Conservation (phyloP, 2,797 vertebrate species). For the Trachurus trachurus region DNA sequence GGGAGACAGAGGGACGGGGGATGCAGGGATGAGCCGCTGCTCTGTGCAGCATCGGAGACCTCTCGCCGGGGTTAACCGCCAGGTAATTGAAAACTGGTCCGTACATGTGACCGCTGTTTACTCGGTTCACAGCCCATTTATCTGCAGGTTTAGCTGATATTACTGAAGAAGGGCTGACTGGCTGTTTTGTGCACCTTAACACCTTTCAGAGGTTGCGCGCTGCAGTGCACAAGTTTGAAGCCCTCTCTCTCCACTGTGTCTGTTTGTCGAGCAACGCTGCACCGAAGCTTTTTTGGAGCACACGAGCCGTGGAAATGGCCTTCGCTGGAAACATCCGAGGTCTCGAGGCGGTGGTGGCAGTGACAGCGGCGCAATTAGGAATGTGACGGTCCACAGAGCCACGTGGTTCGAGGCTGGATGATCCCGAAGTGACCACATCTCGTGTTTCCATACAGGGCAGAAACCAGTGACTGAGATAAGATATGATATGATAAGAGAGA, state of each 20-base stretch:
- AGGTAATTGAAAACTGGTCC: constrained; percentile 82
- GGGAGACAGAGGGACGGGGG: constrained; percentile 26
- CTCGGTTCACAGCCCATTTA: constrained; percentile 81
- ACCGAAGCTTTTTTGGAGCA: not conserved
- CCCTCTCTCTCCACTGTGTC: constrained; percentile 24
- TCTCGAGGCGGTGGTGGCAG: not conserved
- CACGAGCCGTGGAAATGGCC: not conserved
- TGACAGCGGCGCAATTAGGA: not conserved
- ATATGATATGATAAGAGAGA: too few species aligned
- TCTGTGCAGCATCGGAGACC: constrained; percentile 62
- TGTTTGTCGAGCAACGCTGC: constrained; percentile 22
- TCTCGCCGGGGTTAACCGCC: constrained; percentile 76
- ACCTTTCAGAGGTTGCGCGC: constrained; percentile 43
- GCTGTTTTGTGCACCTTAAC: constrained; percentile 64
- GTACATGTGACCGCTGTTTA: constrained; percentile 82
- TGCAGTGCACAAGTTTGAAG: constrained; percentile 44
- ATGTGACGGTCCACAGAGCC: not conserved
- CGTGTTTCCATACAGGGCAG: not conserved
- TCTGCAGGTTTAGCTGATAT: constrained; percentile 81
- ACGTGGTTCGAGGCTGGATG: not conserved
- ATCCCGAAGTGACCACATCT: not conserved
- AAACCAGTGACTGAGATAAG: too few species aligned
- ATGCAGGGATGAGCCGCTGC: constrained; percentile 55
- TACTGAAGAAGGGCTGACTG: constrained; percentile 75
- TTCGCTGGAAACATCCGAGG: not conserved